Base-by-base conservation (phyloP, 2,888 invertebrate genomes). In the Erpobdella octoculata region DNA sequence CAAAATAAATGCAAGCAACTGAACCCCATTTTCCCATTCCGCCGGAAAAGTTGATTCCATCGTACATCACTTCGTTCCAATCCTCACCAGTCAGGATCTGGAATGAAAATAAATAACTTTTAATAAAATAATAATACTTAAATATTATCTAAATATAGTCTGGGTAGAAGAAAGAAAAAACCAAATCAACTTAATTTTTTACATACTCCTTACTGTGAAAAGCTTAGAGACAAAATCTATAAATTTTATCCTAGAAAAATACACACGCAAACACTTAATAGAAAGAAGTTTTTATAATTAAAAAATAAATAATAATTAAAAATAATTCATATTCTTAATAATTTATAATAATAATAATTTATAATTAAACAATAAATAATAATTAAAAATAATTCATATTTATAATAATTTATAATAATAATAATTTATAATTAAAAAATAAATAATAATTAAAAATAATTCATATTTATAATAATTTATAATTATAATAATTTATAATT, bases 1-100 rank as follows among this genome's bases (percentile, higher is more conserved):
- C 97, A 86, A 95, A 99, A 85, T 98, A 99, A 81, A 97, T 88
- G 85, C 94, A 94, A 66, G 96, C 94, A 74, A 98, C 84, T 77
- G 93, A 90, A 66, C 97, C 97, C 25, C 79, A 74, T 0, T 91
- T 89, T 41, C 90, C 88, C 9, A 97, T 95, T 2, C 98, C 98
- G 8, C 95, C 96, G 82, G 93, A 97, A 0, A 98, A 95, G 78
- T 89, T 89, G 78, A 99, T 98, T 28, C 98, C 98, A 79, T 91
- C 89, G 82, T 99, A 99, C 98, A 99, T 99, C 21, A 98, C 97
- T 12, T 89, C 90, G 84, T 99, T 99, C 98, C 98, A 99, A 84
- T 99, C 98, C 85, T 99, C 98, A 82, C 98, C 98, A 15, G 98
- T 99, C 78, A 99, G 86, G 81, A 98, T 98, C 96, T 98, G 82